Evolutionary conservation across 1,140 invertebrate species (phyloP).

Genomic region (Dendroctonus ponderosae): DNA sequence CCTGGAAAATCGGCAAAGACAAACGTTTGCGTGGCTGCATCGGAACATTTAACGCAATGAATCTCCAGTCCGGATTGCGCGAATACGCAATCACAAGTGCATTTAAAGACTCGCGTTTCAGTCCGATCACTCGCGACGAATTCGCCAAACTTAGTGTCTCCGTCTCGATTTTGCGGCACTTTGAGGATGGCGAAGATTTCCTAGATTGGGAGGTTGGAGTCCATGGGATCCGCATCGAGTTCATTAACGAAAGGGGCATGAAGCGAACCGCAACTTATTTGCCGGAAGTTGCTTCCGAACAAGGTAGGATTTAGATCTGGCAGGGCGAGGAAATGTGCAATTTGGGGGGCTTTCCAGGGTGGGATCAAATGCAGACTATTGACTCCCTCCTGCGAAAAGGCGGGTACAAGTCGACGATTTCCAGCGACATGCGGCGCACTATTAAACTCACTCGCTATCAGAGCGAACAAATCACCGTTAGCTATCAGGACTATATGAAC

Average conservation of each 20-base stretch:
- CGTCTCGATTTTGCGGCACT: constrained; percentile 91
- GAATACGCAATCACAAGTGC: constrained; percentile 98
- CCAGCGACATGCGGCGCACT: constrained; percentile 78
- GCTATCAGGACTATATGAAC: constrained; percentile 78
- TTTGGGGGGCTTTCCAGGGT: constrained; percentile 62
- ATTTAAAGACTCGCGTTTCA: constrained; percentile 95
- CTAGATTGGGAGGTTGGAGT: constrained; percentile 96
- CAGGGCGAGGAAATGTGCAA: background rate
- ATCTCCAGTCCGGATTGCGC: constrained; percentile 86
- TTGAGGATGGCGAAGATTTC: constrained; percentile 94
- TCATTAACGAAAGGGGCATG: constrained; percentile 90
- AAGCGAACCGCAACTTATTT: constrained; percentile 97
- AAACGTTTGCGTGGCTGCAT: constrained; percentile 89
- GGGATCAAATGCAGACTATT: constrained; percentile 96
- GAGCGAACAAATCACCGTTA: constrained; percentile 80
- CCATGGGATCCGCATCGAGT: constrained; percentile 98
- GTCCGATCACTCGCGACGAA: constrained; percentile 92
- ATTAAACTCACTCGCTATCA: constrained; percentile 95
- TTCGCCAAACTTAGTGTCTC: constrained; percentile 89
- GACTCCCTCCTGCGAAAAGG: constrained; percentile 96
- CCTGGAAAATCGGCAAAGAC: constrained; percentile 96
- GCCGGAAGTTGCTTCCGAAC: constrained; percentile 95
- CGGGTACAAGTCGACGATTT: constrained; percentile 91
- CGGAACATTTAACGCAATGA: constrained; percentile 93
- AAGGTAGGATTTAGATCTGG: constrained; percentile 60